These are phyloP conservation scores for Oxyruncus cristatus DNA, from an alignment of 2,113 vertebrate species.

Conservation along the genomic window DNA sequence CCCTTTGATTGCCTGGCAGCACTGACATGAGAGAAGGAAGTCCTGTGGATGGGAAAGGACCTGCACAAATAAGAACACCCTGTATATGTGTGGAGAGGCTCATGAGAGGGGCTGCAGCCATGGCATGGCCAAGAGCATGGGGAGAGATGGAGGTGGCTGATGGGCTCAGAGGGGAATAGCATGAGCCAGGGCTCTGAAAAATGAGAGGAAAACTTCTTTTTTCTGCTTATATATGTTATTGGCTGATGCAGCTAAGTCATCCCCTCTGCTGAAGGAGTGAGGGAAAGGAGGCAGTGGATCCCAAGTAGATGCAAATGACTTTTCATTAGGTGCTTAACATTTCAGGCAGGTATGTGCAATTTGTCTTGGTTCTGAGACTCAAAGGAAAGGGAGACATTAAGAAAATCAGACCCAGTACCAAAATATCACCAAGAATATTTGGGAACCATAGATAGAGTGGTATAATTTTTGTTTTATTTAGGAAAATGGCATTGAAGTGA, in stretches of 20 bases:
- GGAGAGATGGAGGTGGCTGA: background rate
- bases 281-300: background rate
- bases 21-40: background rate
- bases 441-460: background rate
- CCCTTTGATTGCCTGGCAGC: background rate
- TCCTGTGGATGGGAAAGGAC: background rate
- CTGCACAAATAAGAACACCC: rapidly evolving
- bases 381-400: background rate
- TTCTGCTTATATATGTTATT: background rate
- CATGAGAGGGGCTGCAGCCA: rapidly evolving
- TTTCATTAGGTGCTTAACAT: background rate
- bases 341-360: background rate
- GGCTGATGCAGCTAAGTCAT: background rate
- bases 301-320: background rate
- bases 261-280: background rate
- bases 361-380: background rate
- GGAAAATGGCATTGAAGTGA: background rate
- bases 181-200: background rate
- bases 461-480: background rate
- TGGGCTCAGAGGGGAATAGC: background rate
- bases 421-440: background rate
- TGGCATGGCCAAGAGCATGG: rapidly evolving
- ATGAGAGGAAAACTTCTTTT: background rate
- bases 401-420: background rate
- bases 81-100: background rate